Percentiles rank a stretch among this genome's conserved stretches.
Conservation (phyloP, 2,888 invertebrate species). For the Cantharis rustica region DNA sequence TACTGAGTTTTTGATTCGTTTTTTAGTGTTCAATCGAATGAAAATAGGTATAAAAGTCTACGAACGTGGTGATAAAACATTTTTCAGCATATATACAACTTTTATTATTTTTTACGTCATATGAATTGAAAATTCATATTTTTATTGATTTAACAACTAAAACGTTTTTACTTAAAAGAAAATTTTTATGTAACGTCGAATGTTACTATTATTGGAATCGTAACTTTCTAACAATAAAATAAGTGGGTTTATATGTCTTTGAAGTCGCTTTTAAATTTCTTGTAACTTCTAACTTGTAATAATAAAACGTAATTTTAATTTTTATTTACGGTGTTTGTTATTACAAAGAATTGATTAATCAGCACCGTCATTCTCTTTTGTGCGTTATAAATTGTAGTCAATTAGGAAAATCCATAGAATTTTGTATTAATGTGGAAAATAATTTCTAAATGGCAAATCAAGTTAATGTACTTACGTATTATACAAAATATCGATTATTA, state of each 20-base stretch:
- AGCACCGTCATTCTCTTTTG: background rate
- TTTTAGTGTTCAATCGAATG: conserved; percentile 51
- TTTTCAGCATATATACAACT: conserved; percentile 40
- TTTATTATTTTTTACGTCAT: conserved; percentile 41
- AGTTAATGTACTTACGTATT: background rate
- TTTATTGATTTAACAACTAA: conserved; percentile 27
- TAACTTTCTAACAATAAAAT: background rate
- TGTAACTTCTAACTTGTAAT: background rate
- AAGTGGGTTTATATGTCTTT: background rate
- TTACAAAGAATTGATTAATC: background rate
- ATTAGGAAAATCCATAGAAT: background rate
- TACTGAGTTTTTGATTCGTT: conserved; percentile 48
- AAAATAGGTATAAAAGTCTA: conserved; percentile 51
- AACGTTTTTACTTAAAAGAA: background rate
- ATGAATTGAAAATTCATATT: conserved; percentile 35
- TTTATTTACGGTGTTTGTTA: background rate
- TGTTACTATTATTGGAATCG: background rate
- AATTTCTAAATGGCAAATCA: background rate
- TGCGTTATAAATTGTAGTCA: background rate
- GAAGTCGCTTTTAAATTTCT: background rate
- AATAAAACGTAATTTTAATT: background rate
- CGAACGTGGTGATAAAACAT: conserved; percentile 50
- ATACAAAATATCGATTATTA: background rate
- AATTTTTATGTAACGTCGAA: background rate
- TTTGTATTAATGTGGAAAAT: background rate